A percentile compares a stretch with the other conserved stretches of the same genome.
Evolutionary conservation across 2,113 vertebrate genomes (phyloP).

Genomic region (Equus quagga): DNA sequence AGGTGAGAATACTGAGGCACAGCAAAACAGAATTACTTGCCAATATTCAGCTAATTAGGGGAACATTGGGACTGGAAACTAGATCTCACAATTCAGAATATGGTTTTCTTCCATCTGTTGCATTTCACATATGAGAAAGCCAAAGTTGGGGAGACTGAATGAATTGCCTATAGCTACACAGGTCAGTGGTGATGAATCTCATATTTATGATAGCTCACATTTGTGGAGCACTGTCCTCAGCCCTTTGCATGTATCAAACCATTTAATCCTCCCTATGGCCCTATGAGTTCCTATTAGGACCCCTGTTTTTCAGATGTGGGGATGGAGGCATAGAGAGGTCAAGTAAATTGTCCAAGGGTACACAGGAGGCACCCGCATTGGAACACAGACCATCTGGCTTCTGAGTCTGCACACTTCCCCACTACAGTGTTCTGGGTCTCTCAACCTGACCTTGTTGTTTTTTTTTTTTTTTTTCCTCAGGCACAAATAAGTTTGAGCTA

Average conservation of each 20-base stretch:
- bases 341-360: neutral
- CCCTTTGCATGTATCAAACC: neutral
- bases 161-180: fast-evolving
- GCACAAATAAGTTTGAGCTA: neutral
- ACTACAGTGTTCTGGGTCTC: neutral
- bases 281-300: neutral
- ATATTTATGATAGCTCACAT: neutral
- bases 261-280: neutral
- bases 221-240: neutral
- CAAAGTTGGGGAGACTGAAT: neutral
- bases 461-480: fast-evolving
- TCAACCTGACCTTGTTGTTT: neutral
- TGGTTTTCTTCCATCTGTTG: neutral
- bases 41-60: neutral
- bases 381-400: neutral
- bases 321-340: neutral
- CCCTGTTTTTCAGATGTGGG: neutral
- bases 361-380: neutral
- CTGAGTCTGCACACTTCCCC: too few species aligned
- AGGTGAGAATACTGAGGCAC: neutral
- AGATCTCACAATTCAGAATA: neutral
- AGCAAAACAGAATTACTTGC: neutral
- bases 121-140: neutral
- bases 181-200: neutral
- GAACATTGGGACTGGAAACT: neutral